A percentile compares a stretch with the other conserved stretches of the same genome.
phyloP scores from a whole-genome alignment of 1,140 invertebrate species.

The Argopecten irradians region DNA sequence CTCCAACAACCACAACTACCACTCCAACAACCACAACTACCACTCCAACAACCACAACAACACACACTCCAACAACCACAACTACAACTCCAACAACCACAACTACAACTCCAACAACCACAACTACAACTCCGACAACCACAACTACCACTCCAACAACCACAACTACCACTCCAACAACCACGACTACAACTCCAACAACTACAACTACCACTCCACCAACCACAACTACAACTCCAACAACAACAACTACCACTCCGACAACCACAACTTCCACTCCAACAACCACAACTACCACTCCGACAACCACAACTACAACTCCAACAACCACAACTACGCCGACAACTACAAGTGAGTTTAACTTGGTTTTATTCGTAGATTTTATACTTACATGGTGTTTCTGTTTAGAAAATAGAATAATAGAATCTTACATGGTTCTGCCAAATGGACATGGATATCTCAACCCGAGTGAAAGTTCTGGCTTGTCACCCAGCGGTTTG shows the following conservation, averaged over 20 bases:
- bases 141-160: not conserved
- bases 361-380: too few species aligned
- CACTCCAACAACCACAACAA: not conserved
- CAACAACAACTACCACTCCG: not conserved
- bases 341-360: not conserved
- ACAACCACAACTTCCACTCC: not conserved
- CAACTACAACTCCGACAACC: not conserved
- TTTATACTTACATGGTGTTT: too few species aligned
- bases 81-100: not conserved
- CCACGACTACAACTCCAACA: not conserved
- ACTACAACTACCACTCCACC: not conserved
- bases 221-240: not conserved
- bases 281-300: not conserved
- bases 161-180: not conserved
- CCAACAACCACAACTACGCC: not conserved
- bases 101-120: not conserved
- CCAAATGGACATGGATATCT: too few species aligned
- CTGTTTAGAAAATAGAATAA: too few species aligned
- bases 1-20: not conserved
- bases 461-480: too few species aligned
- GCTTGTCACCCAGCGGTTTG: too few species aligned
- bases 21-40: not conserved
- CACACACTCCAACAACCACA: not conserved
- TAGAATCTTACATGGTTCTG: too few species aligned
- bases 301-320: not conserved